Conservation (phyloP, 2,113 vertebrate species). For the Agapornis roseicollis region DNA sequence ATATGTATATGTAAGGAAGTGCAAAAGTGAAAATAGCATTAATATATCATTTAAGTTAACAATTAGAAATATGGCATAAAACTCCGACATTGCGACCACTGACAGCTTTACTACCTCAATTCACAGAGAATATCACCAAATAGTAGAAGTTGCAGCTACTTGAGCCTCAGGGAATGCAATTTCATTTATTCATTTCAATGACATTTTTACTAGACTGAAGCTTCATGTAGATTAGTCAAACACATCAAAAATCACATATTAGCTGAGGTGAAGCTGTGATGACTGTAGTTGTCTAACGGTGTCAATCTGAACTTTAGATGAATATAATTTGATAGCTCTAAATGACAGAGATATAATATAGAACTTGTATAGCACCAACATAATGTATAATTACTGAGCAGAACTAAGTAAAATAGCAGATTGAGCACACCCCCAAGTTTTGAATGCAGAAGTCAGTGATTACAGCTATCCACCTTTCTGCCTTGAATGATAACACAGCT, state of each 20-base stretch:
- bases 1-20: neutral
- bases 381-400: constrained; percentile 68
- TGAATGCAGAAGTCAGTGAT: constrained; percentile 21
- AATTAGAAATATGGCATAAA: neutral
- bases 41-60: neutral
- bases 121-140: neutral
- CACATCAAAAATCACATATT: constrained; percentile 18
- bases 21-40: neutral
- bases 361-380: neutral
- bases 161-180: neutral
- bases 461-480: constrained; percentile 56
- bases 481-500: constrained; percentile 58
- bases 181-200: constrained; percentile 20
- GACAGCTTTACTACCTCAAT: neutral
- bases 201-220: constrained; percentile 13
- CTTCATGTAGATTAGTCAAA: constrained; percentile 24
- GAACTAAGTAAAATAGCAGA: constrained; percentile 50
- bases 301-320: constrained; percentile 30
- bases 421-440: constrained; percentile 40
- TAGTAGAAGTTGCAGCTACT: neutral
- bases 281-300: constrained; percentile 27
- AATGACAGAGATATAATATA: constrained; percentile 48
- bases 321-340: constrained; percentile 46
- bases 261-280: constrained; percentile 31
- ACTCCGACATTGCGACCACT: neutral